A percentile compares a stretch with the other conserved stretches of the same genome.
phyloP scores from a whole-genome alignment of 2,113 vertebrate genomes.

The Neotragus moschatus region DNA sequence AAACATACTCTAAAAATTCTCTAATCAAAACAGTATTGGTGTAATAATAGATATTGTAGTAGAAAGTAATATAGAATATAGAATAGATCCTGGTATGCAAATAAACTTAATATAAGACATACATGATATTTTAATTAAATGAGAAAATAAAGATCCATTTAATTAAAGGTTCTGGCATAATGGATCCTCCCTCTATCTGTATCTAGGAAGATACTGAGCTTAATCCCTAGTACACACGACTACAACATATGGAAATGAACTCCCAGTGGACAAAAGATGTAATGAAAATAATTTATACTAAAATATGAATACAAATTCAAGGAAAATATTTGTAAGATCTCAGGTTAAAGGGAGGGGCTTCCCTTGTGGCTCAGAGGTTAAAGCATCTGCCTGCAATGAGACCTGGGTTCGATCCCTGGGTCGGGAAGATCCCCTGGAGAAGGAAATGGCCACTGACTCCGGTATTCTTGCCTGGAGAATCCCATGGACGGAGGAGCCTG shows the following conservation, averaged over 20 bases:
- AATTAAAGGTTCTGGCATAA: background rate
- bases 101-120: background rate
- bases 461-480: no score
- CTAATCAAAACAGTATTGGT: slow-evolving; percentile 13
- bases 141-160: background rate
- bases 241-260: background rate
- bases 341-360: background rate
- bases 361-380: no score
- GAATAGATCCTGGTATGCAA: background rate
- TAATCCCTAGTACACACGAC: background rate
- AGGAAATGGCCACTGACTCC: no score
- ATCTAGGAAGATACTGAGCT: background rate
- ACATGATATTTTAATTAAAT: background rate
- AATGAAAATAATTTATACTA: background rate
- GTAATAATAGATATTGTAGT: background rate
- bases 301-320: background rate
- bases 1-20: background rate
- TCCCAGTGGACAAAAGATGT: background rate
- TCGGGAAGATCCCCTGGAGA: no score
- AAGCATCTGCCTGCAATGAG: no score
- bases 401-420: no score
- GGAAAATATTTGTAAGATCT: background rate
- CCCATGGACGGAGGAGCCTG: no score
- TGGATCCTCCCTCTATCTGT: background rate
- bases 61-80: background rate